These are phyloP conservation scores for Leiothrix lutea DNA, from an alignment of 2,113 vertebrate species.

Conservation along the genomic window DNA sequence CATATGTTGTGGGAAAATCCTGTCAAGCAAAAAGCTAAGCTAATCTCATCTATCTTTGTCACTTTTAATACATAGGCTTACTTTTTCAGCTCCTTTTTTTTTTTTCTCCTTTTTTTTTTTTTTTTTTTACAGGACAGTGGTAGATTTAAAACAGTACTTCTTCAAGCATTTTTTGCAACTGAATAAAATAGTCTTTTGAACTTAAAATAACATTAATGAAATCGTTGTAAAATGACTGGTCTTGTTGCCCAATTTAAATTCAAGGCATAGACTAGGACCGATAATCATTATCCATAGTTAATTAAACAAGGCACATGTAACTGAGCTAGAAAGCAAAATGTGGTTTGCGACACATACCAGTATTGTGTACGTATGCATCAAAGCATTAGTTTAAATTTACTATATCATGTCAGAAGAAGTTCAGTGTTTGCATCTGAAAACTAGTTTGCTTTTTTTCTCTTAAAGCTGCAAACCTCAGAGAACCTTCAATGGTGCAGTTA, in stretches of 20 bases:
- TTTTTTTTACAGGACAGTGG: neutral
- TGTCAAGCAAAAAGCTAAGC: constrained; percentile 67
- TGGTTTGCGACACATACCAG: neutral
- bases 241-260: constrained; percentile 54
- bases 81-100: neutral
- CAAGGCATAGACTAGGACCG: constrained; percentile 11
- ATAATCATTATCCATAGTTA: constrained; percentile 61
- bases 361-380: rapidly evolving
- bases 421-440: neutral
- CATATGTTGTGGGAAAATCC: constrained; percentile 74
- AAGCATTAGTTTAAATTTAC: neutral
- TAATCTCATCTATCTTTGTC: constrained; percentile 73
- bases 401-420: neutral
- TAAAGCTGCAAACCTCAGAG: neutral
- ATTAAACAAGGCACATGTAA: constrained; percentile 53
- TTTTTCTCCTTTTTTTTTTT: neutral
- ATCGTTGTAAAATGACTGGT: neutral
- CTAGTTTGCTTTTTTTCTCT: neutral
- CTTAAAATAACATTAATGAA: constrained; percentile 23
- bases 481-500: neutral
- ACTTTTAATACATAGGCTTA: constrained; percentile 52
- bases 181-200: constrained; percentile 38
- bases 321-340: neutral
- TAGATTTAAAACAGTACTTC: constrained; percentile 30
- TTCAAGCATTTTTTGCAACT: constrained; percentile 28